Conservation (phyloP, 2,888 invertebrate genomes). For the Scelioninae gen. 2 region DNA sequence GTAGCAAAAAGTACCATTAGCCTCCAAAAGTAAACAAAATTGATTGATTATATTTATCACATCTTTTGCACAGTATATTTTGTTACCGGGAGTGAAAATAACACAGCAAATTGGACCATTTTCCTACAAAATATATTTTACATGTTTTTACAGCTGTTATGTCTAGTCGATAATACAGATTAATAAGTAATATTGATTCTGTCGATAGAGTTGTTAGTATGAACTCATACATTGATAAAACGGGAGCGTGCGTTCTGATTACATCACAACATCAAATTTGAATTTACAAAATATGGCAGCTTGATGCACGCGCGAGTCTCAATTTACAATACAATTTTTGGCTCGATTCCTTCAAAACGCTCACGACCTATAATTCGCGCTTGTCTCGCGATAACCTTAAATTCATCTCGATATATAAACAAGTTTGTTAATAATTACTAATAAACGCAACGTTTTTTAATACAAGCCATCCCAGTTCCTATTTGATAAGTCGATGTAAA, state of each 20-base stretch:
- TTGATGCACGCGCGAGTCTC: neutral
- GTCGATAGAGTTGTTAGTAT: neutral
- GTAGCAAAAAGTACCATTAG: too few relatives aligned
- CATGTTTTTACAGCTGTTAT: slow-evolving; percentile 41
- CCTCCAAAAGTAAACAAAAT: neutral
- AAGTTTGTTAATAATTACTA: slow-evolving; percentile 41
- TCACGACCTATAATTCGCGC: slow-evolving; percentile 8
- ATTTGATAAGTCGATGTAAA: slow-evolving; percentile 66
- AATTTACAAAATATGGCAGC: slow-evolving; percentile 51
- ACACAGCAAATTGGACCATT: neutral
- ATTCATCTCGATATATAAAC: slow-evolving; percentile 34
- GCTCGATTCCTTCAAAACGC: slow-evolving; percentile 20
- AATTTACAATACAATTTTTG: slow-evolving; percentile 21
- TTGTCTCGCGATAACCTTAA: slow-evolving; percentile 22
- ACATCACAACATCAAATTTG: slow-evolving; percentile 1
- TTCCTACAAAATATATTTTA: slow-evolving; percentile 48
- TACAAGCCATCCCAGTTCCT: slow-evolving; percentile 2
- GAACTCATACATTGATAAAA: neutral
- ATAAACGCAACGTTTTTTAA: slow-evolving; percentile 18
- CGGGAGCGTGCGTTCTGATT: neutral
- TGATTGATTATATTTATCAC: neutral
- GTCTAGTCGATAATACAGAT: slow-evolving; percentile 4
- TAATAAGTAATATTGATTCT: slow-evolving; percentile 15
- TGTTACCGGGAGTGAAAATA: too few relatives aligned
- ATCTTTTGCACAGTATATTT: too few relatives aligned